These are phyloP conservation scores for Himalopsyche anomala DNA, from an alignment of 2,888 invertebrate species.

Conservation along the genomic window DNA sequence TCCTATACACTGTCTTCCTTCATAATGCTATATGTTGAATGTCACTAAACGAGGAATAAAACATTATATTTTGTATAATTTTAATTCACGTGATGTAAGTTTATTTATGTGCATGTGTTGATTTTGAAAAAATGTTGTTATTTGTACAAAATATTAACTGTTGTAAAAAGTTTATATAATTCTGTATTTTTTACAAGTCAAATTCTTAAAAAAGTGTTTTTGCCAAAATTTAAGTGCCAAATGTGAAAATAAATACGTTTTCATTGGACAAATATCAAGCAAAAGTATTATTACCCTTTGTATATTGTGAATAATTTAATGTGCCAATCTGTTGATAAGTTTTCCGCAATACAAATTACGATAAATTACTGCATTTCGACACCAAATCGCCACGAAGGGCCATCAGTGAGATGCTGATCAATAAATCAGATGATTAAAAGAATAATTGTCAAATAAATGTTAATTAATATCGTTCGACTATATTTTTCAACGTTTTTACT, in stretches of 20 bases:
- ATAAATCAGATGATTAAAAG: constrained; percentile 37
- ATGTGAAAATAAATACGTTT: constrained; percentile 32
- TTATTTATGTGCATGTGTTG: constrained; percentile 23
- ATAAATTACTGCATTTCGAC: constrained; percentile 49
- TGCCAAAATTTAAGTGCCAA: constrained; percentile 46
- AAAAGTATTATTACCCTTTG: constrained; percentile 40
- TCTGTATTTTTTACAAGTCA: constrained; percentile 41
- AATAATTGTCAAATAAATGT: constrained; percentile 39
- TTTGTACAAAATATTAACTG: constrained; percentile 32
- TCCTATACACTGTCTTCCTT: constrained; percentile 40
- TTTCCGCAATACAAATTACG: constrained; percentile 9
- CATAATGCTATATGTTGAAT: constrained; percentile 26
- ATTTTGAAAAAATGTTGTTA: constrained; percentile 29
- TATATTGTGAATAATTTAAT: constrained; percentile 44
- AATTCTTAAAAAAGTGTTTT: background rate
- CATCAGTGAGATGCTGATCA: constrained; percentile 28
- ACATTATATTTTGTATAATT: background rate
- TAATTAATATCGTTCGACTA: constrained; percentile 35
- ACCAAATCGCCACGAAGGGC: constrained; percentile 31
- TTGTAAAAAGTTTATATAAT: constrained; percentile 34
- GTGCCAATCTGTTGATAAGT: constrained; percentile 41
- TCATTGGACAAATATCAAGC: constrained; percentile 46
- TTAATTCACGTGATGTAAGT: constrained; percentile 27
- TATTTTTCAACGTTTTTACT: constrained; percentile 36
- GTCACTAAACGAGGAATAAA: background rate